Base-by-base conservation (phyloP, 2,888 invertebrate species). In the Mythimna pallens region DNA sequence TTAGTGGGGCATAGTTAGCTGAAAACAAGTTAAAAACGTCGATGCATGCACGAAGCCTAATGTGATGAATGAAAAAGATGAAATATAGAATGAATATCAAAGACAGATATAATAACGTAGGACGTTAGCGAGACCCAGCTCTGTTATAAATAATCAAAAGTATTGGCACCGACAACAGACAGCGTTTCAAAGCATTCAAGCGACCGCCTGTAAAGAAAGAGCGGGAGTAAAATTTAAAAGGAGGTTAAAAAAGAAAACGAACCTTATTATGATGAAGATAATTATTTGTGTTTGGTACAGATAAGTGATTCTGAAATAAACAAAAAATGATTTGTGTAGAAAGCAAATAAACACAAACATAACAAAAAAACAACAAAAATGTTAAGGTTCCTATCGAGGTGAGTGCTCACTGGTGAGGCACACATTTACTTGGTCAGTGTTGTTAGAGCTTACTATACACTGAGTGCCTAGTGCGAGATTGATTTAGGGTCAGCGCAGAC, bases 261-360 rank as follows among this genome's bases (percentile, higher is more conserved):
- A 98, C 98, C 98, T 98, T 98, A 97, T 97, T 97, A 95, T 97
- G 97, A 97, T 97, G 98, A 92, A 97, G 98, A 96, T 97, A 98
- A 97, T 98, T 98, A 97, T 97, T 97, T 97, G 97, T 97, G 97
- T 97, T 97, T 97, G 98, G 98, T 97, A 98, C 98, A 97, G 98
- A 98, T 97, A 98, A 98, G 97, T 98, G 98, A 97, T 97, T 98
- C 98, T 98, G 98, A 97, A 98, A 98, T 97, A 98, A 97, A 97
- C 97, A 97, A 95, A 94, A 95, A 94, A 93, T 94, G 94, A 93
- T 93, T 93, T 92, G 95, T 95, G 95, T 95, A 93, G 91, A 93
- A 96, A 97, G 97, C 96, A 96, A 97, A 96, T 96, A 96, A 95
- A 95, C 93, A 94, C 95, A 95, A 94, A 95, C 90, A 89, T 86